These are phyloP conservation scores for Esperia sulphurella DNA, from an alignment of 2,888 invertebrate species.

Conservation along the genomic window DNA sequence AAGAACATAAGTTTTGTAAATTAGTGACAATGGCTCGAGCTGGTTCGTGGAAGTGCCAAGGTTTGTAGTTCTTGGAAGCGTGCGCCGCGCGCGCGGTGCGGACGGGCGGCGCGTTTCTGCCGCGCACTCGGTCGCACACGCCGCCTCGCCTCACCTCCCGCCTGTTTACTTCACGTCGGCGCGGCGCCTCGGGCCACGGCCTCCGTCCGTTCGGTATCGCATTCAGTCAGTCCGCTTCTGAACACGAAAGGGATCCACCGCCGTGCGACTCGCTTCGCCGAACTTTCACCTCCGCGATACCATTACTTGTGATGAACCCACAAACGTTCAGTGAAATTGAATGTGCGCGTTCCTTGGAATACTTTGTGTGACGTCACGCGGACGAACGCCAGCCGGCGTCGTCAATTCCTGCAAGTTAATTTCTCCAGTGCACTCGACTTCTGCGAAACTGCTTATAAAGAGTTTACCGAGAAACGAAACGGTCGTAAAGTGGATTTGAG, in stretches of 20 bases:
- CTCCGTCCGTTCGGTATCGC: constrained; percentile 17
- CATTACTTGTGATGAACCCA: constrained; percentile 69
- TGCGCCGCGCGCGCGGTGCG: constrained; percentile 30
- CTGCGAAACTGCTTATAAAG: constrained; percentile 75
- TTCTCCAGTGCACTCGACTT: constrained; percentile 70
- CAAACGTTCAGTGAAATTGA: constrained; percentile 67
- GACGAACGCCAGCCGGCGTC: constrained; percentile 49
- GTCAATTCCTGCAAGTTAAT: constrained; percentile 73
- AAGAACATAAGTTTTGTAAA: constrained; percentile 71
- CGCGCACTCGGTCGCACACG: constrained; percentile 17
- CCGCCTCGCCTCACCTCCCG: constrained; percentile 13
- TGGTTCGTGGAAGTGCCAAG: constrained; percentile 72
- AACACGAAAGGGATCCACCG: constrained; percentile 48
- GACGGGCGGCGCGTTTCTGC: constrained; percentile 16
- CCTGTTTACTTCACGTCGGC: constrained; percentile 18
- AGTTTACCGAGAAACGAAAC: constrained; percentile 74
- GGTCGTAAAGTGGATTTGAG: constrained; percentile 75
- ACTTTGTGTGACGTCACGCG: constrained; percentile 58
- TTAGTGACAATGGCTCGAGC: constrained; percentile 74
- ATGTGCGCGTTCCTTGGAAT: constrained; percentile 70
- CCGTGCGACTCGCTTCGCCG: constrained; percentile 41
- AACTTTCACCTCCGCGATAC: constrained; percentile 76
- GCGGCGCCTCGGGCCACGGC: constrained; percentile 1
- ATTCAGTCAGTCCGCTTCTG: constrained; percentile 52
- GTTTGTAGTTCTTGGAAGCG: constrained; percentile 71